These are phyloP conservation scores for Dasyprocta punctata DNA, from an alignment of 2,113 vertebrate species.

Conservation along the genomic window DNA sequence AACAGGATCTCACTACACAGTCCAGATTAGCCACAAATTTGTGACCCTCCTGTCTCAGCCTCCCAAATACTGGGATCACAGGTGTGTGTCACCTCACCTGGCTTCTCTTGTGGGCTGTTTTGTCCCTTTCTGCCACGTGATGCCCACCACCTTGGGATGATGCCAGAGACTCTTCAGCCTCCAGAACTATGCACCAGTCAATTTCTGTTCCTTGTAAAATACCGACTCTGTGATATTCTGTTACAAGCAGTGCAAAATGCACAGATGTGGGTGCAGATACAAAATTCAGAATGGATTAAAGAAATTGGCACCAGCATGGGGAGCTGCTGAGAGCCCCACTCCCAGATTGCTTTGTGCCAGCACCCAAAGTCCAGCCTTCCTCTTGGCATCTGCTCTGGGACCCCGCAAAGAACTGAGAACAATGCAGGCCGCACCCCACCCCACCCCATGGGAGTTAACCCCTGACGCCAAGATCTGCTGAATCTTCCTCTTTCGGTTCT, in stretches of 20 bases:
- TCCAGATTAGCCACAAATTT: not conserved
- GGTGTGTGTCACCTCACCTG: not conserved
- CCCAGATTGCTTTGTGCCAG: not conserved
- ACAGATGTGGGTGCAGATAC: not conserved
- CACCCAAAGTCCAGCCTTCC: not conserved
- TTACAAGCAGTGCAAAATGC: not conserved
- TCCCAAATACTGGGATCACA: not conserved
- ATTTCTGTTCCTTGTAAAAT: not conserved
- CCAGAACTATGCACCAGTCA: not conserved
- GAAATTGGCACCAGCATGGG: not conserved
- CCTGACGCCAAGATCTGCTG: rapidly evolving
- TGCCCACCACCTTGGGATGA: not conserved
- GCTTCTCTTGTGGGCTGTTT: not conserved
- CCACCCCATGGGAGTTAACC: not conserved
- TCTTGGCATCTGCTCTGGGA: not conserved
- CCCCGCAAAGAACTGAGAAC: not conserved
- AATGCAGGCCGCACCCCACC: not conserved
- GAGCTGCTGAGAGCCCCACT: not conserved
- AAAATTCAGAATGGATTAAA: not conserved
- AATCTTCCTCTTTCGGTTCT: not conserved
- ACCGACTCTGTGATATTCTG: not conserved
- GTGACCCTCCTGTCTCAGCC: not conserved
- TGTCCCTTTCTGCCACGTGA: not conserved
- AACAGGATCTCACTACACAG: not conserved
- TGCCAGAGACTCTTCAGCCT: not conserved